Evolutionary conservation across 2,113 vertebrate genomes (phyloP), one percentile per base, ranked within the genome.

Genomic region (Scomber scombrus): DNA sequence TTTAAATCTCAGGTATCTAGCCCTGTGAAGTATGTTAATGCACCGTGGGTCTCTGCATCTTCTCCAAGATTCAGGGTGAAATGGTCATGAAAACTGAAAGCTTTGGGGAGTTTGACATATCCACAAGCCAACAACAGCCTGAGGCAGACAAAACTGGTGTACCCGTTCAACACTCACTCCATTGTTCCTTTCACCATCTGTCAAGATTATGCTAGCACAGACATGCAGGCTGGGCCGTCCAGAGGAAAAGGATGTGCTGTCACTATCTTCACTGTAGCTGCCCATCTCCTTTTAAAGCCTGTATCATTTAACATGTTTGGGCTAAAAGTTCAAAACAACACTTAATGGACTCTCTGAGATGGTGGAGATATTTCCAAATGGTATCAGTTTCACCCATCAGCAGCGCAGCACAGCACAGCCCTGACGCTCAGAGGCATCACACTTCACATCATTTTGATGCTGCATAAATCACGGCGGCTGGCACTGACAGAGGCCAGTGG

Each of bases 221-320:
- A 90, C 83, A 85, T 46, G 87, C 80, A 72, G 65, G 65, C 31
- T 40, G 11, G 51, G 54, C 65, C 78, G 50, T 86, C 75, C 60
- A 68, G 71, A 70, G 71, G 63, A 79, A 79, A 62, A 80, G 63
- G 61, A 81, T 67, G 62, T 78, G 80, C 70, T 51, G 65, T 87
- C 84, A 80, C 50, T 61, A 23, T 67, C 66, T 78, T 19, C 71
- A 75, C 56, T 68, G 71, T 56, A 62, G 60, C 62, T 64, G 40
- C 40, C 51, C 6, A 3, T 83, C 29, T 47, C 55, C 57, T 70
- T 78, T 78, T 80, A 91, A 88, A 86, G 81, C 72, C 71, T 76
- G 45, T 84, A 87, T 88, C 78, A 75, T 85, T 78, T 91, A 86
- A 90, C 90, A 87, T 91, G 88, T 91, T 91, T 85, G 89, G 88